Conservation (phyloP, 2,888 invertebrate genomes). For the Eubasilissa splendida region DNA sequence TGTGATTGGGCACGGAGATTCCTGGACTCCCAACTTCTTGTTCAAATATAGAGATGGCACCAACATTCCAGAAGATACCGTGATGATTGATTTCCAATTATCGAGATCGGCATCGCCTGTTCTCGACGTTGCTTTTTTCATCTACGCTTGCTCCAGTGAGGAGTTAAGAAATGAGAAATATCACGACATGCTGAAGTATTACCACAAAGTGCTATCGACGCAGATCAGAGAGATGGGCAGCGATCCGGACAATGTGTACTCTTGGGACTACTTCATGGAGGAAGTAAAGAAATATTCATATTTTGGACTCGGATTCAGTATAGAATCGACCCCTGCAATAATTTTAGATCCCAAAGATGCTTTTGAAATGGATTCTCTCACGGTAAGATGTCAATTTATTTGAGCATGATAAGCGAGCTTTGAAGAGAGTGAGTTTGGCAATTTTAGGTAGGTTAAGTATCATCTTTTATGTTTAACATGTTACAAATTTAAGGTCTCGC, state of each 20-base stretch:
- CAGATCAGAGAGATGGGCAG: conserved; percentile 75
- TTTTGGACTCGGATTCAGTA: conserved; percentile 74
- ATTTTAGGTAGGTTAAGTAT: no score
- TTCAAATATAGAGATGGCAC: conserved; percentile 64
- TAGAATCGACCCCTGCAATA: conserved; percentile 75
- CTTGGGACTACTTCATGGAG: conserved; percentile 68
- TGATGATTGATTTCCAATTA: conserved; percentile 82
- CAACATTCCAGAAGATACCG: conserved; percentile 65
- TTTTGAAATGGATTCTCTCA: conserved; percentile 72
- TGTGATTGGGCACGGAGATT: conserved; percentile 81
- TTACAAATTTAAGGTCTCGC: no score
- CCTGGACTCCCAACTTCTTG: conserved; percentile 84
- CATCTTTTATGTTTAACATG: no score
- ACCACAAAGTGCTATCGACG: conserved; percentile 72
- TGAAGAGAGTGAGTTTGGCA: no score
- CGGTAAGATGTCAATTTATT: conserved; percentile 63
- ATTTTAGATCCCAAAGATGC: conserved; percentile 74
- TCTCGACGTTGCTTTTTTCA: conserved; percentile 74
- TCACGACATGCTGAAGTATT: conserved; percentile 74
- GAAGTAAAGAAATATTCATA: conserved; percentile 74
- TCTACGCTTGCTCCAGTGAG: conserved; percentile 77
- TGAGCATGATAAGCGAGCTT: no score
- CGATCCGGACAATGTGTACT: conserved; percentile 72
- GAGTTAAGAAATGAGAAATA: conserved; percentile 73
- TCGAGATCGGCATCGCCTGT: conserved; percentile 74